A percentile compares a stretch with the other conserved stretches of the same genome.
Evolutionary conservation across 2,113 vertebrate species (phyloP).

Genomic region (Odobenus rosmarus): DNA sequence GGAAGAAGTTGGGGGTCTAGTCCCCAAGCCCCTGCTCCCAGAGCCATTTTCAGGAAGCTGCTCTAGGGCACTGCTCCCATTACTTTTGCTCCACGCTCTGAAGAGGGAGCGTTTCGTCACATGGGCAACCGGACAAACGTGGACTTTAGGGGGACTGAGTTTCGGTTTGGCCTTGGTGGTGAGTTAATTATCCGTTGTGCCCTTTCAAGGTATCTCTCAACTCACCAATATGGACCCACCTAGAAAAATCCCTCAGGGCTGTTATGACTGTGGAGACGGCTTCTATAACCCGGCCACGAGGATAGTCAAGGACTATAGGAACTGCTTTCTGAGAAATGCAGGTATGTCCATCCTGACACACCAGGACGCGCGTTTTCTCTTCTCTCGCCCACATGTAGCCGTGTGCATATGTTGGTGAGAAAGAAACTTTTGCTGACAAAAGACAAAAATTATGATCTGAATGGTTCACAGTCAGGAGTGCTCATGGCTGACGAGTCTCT

Average conservation of each 20-base stretch:
- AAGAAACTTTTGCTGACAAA: background rate
- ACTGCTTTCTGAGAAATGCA: conserved; percentile 91
- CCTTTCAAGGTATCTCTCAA: conserved; percentile 90
- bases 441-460: background rate
- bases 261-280: conserved; percentile 95
- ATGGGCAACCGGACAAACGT: background rate
- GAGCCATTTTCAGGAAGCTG: background rate
- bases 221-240: conserved; percentile 91
- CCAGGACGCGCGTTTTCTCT: fast-evolving
- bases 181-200: background rate
- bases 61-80: background rate
- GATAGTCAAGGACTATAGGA: conserved; percentile 87
- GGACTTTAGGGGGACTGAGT: background rate
- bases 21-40: background rate
- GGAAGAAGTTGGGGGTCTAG: background rate
- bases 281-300: conserved; percentile 93
- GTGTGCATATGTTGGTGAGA: background rate
- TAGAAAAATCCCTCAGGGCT: conserved; percentile 89
- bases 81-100: background rate
- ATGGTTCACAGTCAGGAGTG: background rate
- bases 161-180: background rate
- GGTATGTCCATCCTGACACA: conserved; percentile 84
- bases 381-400: background rate
- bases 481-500: background rate
- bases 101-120: background rate